Evolutionary conservation across 2,888 invertebrate species (phyloP).

Genomic region (Apamea anceps): DNA sequence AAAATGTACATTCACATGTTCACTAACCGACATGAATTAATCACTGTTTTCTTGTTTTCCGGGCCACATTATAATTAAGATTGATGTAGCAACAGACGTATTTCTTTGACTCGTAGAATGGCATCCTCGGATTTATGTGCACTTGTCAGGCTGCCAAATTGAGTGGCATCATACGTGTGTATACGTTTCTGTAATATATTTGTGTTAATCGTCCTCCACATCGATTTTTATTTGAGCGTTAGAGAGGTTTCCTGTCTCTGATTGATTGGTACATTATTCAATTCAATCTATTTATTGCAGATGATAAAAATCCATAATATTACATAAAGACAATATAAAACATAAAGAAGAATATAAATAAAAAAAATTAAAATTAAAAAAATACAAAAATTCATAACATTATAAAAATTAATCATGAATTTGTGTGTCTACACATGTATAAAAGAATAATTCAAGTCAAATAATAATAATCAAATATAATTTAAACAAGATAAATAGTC

Average conservation of each 20-base stretch:
- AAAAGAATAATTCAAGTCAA: no score
- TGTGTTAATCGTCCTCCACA: neutral
- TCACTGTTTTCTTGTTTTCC: conserved; percentile 15
- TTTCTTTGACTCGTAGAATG: conserved; percentile 9
- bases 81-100: conserved; percentile 12
- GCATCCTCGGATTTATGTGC: conserved; percentile 10
- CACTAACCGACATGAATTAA: conserved; percentile 28
- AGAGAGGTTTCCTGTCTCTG: neutral
- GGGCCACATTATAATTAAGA: conserved; percentile 29
- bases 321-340: no score
- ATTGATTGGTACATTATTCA: neutral
- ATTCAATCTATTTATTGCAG: no score
- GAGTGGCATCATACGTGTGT: neutral
- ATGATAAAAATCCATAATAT: no score
- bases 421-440: no score
- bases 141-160: conserved; percentile 27
- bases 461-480: no score
- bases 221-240: no score
- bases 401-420: no score
- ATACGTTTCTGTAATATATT: neutral
- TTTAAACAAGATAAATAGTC: no score
- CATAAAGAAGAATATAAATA: no score
- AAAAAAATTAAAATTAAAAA: no score
- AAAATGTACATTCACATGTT: neutral
- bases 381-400: no score